Evolutionary conservation across 2,113 vertebrate genomes (phyloP), one percentile per base, ranked within the genome.

Genomic region (Pipra filicauda): DNA sequence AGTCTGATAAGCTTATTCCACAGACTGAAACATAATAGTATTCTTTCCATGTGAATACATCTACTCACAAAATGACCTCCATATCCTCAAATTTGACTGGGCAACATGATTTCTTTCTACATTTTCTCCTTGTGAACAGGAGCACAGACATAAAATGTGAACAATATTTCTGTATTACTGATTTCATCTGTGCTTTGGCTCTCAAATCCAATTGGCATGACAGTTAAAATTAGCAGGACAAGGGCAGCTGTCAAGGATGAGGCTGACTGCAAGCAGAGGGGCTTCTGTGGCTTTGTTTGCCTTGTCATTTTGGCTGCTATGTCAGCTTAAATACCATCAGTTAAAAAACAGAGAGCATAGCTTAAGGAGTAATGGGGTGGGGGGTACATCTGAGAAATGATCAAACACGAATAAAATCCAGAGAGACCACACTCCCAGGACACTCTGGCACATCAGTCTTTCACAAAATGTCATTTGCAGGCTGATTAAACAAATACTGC

Each of bases 191-290:
- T 89, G 35, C 62, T 89, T 95, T 39, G 33, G 65, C 41, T 92
- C 80, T 94, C 85, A 96, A 96, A 93, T 96, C 87, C 94, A 97
- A 86, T 95, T 77, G 95, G 66, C 41, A 96, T 94, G 96, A 97
- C 85, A 95, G 95, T 96, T 98, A 93, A 97, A 97, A 98, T 98
- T 97, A 96, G 91, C 74, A 93, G 81, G 82, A 97, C 97, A 97
- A 98, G 97, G 97, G 97, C 97, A 98, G 91, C 89, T 93, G 95
- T 97, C 97, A 97, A 95, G 94, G 88, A 97, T 94, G 93, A 89
- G 54, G 52, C 49, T 96, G 80, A 81, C 89, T 96, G 80, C 84
- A 89, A 97, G 94, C 84, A 94, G 82, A 97, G 93, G 90, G 65
- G 83, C 43, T 90, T 97, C 71, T 39, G 89, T 71, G 76, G 83